A percentile compares a stretch with the other conserved stretches of the same genome.
Evolutionary conservation across 2,797 vertebrate genomes (phyloP).

Genomic region (Schizopygopsis pylzovi): DNA sequence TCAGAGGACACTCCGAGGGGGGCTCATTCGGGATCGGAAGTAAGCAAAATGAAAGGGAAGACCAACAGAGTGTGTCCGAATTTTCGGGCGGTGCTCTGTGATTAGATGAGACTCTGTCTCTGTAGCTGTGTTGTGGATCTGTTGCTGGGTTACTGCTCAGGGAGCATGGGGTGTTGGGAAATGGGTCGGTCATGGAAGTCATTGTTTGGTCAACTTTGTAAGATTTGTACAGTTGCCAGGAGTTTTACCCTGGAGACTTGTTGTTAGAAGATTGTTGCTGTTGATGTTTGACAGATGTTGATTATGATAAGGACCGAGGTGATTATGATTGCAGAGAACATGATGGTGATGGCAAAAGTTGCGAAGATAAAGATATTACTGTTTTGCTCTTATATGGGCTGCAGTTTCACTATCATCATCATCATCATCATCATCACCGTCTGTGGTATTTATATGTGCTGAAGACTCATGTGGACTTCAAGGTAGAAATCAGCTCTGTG

Average conservation of each 20-base stretch:
- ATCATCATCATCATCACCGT: neutral
- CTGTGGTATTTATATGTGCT: neutral
- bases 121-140: conserved; percentile 37
- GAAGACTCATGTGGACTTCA: neutral
- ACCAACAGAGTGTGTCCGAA: conserved; percentile 39
- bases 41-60: conserved; percentile 56
- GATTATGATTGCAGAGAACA: conserved; percentile 10
- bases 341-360: neutral
- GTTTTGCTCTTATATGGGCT: neutral
- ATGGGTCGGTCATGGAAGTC: conserved; percentile 48
- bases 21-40: conserved; percentile 26
- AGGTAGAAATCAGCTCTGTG: neutral
- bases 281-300: conserved; percentile 15
- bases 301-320: conserved; percentile 14
- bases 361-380: neutral
- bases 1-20: conserved; percentile 46
- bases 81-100: conserved; percentile 19
- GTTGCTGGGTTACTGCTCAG: conserved; percentile 53
- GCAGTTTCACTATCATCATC: neutral
- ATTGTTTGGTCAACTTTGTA: conserved; percentile 46
- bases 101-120: conserved; percentile 36
- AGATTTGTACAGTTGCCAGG: conserved; percentile 23
- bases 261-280: conserved; percentile 25
- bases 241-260: conserved; percentile 15
- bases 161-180: conserved; percentile 44